Conservation (phyloP, 1,140 invertebrate species). For the Solenopsis invicta region DNA sequence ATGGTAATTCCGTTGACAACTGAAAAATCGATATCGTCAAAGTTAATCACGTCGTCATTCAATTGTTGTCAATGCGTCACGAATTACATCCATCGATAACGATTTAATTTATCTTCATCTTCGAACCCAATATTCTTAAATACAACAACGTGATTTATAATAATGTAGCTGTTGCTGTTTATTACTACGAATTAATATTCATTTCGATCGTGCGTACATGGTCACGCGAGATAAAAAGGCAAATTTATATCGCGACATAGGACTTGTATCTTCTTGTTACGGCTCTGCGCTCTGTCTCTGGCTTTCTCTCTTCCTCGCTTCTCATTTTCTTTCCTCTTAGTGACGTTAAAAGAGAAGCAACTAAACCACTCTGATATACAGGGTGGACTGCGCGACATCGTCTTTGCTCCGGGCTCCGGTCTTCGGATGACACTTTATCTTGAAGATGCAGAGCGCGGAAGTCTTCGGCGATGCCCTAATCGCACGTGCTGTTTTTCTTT, state of each 20-base stretch:
- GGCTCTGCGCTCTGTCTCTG: constrained; percentile 17
- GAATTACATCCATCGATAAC: neutral
- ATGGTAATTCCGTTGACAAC: neutral
- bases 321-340: constrained; percentile 19
- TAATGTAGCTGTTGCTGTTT: neutral
- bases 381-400: constrained; percentile 43
- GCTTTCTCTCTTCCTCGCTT: neutral
- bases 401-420: neutral
- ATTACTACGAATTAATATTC: constrained; percentile 36
- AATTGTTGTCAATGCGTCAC: neutral
- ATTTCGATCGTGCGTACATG: neutral
- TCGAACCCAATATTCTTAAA: neutral
- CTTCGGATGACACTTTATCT: constrained; percentile 43
- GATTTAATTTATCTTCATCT: neutral
- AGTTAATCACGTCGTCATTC: neutral
- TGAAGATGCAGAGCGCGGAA: neutral
- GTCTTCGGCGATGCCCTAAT: constrained; percentile 10
- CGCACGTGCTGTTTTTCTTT: constrained; percentile 16
- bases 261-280: constrained; percentile 20
- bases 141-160: neutral
- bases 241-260: constrained; percentile 21
- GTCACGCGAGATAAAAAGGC: constrained; percentile 21
- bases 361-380: constrained; percentile 36
- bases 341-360: constrained; percentile 41
- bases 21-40: neutral